These are phyloP conservation scores for Sturnus vulgaris DNA, from an alignment of 2,113 vertebrate genomes.

Conservation along the genomic window DNA sequence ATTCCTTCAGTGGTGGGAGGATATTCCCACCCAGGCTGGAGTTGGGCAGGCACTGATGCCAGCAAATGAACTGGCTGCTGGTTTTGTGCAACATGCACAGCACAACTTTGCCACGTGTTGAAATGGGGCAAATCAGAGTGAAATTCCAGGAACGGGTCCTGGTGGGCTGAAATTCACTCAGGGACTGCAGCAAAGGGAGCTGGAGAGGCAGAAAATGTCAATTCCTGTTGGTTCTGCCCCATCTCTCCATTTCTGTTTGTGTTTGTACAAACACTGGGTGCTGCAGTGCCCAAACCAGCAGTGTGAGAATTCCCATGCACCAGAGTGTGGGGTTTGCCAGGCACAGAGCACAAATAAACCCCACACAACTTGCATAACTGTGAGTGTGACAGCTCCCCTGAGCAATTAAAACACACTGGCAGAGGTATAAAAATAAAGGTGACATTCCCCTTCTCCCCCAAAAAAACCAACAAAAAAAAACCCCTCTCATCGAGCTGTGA, in stretches of 20 bases:
- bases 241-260: not conserved
- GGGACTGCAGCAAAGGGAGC: not conserved
- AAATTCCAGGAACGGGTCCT: not conserved
- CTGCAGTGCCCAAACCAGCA: not conserved
- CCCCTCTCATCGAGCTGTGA: not conserved
- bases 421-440: constrained; percentile 23
- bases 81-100: not conserved
- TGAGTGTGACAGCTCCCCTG: not conserved
- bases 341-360: not conserved
- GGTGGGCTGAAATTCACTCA: not conserved
- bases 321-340: not conserved
- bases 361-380: not conserved
- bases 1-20: not conserved
- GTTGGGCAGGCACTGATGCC: not conserved
- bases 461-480: not conserved
- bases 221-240: not conserved
- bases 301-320: not conserved
- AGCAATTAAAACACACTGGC: not conserved
- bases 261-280: not conserved
- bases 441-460: not conserved
- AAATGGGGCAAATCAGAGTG: not conserved
- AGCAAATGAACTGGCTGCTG: accelerated
- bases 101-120: not conserved
- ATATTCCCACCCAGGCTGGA: not conserved
- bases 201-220: not conserved